phyloP scores from a whole-genome alignment of 2,113 vertebrate species.

The Ictalurus furcatus region DNA sequence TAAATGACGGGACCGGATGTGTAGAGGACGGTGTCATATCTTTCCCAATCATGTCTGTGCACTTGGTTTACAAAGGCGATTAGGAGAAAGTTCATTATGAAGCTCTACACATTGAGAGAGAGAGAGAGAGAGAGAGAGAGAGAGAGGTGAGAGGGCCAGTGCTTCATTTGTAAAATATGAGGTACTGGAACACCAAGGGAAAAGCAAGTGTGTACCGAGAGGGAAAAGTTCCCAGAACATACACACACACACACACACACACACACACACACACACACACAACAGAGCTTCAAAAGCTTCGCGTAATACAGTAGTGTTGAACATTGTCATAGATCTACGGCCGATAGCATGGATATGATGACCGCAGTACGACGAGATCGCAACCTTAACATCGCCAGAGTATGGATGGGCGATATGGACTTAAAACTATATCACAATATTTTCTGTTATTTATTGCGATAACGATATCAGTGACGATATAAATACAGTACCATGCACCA shows the following conservation, averaged over 20 bases:
- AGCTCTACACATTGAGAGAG: neutral
- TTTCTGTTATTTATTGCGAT: too few relatives aligned
- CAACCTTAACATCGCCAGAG: neutral
- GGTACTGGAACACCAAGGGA: neutral
- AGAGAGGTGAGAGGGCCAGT: neutral
- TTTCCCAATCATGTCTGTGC: neutral
- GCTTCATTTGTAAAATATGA: neutral
- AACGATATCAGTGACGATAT: too few relatives aligned
- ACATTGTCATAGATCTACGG: neutral
- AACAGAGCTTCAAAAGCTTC: neutral
- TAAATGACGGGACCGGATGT: neutral
- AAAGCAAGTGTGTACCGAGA: neutral
- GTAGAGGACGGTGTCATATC: neutral
- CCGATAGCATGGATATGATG: neutral
- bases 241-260: neutral
- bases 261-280: neutral
- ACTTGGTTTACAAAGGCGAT: neutral
- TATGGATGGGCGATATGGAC: too few relatives aligned
- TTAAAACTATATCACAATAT: too few relatives aligned
- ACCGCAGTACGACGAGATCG: neutral
- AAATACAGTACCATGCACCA: too few relatives aligned
- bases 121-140: neutral
- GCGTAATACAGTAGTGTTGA: neutral
- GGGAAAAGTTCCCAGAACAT: neutral
- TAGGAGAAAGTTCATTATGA: neutral